Evolutionary conservation across 2,888 invertebrate genomes (phyloP).

Genomic region (Pseudoips prasinana): DNA sequence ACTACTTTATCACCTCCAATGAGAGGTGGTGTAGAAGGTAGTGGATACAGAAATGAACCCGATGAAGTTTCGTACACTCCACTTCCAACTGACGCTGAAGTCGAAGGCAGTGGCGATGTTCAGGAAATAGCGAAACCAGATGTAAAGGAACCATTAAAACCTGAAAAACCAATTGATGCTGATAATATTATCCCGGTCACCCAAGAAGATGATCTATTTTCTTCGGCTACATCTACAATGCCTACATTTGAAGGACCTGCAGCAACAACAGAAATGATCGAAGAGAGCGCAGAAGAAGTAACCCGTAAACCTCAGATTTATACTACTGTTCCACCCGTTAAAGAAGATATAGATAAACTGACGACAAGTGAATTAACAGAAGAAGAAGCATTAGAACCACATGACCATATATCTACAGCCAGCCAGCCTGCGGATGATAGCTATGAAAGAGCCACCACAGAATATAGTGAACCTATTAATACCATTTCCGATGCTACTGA

Average conservation of each 20-base stretch:
- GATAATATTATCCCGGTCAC: constrained; percentile 30
- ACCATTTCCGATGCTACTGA: constrained; percentile 26
- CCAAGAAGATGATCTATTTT: constrained; percentile 25
- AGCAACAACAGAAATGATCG: constrained; percentile 14
- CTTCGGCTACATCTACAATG: constrained; percentile 21
- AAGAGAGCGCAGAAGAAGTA: constrained; percentile 8
- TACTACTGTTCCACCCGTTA: constrained; percentile 13
- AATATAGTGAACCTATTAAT: constrained; percentile 24
- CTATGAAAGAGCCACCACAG: constrained; percentile 21
- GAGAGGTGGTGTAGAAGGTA: constrained; percentile 64
- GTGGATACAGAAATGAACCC: constrained; percentile 70
- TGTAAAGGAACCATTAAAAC: constrained; percentile 13
- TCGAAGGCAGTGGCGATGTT: constrained; percentile 70
- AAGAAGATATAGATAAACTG: constrained; percentile 12
- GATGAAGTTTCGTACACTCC: constrained; percentile 55
- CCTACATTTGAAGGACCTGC: constrained; percentile 9
- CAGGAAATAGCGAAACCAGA: constrained; percentile 28
- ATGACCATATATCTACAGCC: constrained; percentile 10
- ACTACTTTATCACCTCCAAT: constrained; percentile 62
- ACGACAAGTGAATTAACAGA: constrained; percentile 11
- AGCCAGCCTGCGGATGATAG: constrained; percentile 10
- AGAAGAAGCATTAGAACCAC: constrained; percentile 6
- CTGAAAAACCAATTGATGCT: constrained; percentile 15
- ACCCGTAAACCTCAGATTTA: constrained; percentile 7
- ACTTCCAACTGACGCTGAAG: constrained; percentile 42